These are phyloP conservation scores for Echiichthys vipera DNA, from an alignment of 2,797 vertebrate species.

Conservation along the genomic window DNA sequence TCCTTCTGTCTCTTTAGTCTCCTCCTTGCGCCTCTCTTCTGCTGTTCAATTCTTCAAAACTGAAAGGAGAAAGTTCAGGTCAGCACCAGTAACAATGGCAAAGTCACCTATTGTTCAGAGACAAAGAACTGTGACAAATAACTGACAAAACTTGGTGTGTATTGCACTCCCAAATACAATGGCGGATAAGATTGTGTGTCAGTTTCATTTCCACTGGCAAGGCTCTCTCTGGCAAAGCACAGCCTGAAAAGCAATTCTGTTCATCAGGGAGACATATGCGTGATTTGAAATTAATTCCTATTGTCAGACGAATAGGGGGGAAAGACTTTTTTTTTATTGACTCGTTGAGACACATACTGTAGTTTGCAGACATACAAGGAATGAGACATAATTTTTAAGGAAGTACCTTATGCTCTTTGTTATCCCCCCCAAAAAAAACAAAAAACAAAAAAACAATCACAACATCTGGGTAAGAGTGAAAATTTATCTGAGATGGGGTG, in stretches of 20 bases:
- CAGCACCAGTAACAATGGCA: slow-evolving; percentile 42
- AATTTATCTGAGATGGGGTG: background rate
- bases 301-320: slow-evolving; percentile 62
- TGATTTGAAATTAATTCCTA: slow-evolving; percentile 72
- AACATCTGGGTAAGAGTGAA: background rate
- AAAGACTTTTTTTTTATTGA: slow-evolving; percentile 1
- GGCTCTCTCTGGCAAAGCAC: slow-evolving; percentile 56
- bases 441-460: background rate
- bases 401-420: background rate
- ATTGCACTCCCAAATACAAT: slow-evolving; percentile 51
- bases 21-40: background rate
- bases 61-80: slow-evolving; percentile 39
- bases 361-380: slow-evolving; percentile 13
- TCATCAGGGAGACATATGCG: slow-evolving; percentile 59
- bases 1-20: background rate
- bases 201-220: slow-evolving; percentile 64
- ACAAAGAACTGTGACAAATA: slow-evolving; percentile 67
- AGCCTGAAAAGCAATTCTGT: slow-evolving; percentile 72
- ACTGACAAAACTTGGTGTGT: slow-evolving; percentile 51
- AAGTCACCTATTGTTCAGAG: slow-evolving; percentile 57
- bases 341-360: slow-evolving; percentile 31
- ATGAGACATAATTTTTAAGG: background rate
- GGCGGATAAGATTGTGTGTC: slow-evolving; percentile 64
- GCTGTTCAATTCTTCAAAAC: slow-evolving; percentile 6
- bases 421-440: background rate